Evolutionary conservation across 2,797 vertebrate species (phyloP).

Genomic region (Delichon dasypus): DNA sequence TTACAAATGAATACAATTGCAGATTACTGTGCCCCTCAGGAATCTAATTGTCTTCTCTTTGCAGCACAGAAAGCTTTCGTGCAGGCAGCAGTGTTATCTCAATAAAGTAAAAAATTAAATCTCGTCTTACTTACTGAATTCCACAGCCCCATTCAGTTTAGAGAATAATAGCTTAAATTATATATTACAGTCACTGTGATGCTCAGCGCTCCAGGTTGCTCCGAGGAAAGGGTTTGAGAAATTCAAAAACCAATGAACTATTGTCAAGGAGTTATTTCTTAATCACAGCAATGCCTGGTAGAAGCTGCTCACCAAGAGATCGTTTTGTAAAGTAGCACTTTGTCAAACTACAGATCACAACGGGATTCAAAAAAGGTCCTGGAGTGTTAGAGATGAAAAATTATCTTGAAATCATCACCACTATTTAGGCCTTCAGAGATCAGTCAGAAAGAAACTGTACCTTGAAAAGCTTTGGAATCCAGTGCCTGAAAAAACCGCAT

Average conservation of each 20-base stretch:
- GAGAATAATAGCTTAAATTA: neutral
- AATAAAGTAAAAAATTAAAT: neutral
- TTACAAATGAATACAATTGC: neutral
- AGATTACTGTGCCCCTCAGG: neutral
- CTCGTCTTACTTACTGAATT: neutral
- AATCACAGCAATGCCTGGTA: neutral
- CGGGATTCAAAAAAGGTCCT: neutral
- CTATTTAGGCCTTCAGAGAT: neutral
- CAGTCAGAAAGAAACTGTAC: neutral
- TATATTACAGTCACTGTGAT: neutral
- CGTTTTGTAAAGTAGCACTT: neutral
- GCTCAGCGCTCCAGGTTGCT: neutral
- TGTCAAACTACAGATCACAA: neutral
- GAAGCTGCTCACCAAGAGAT: neutral
- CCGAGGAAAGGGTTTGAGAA: neutral
- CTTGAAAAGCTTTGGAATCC: neutral
- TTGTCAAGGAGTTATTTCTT: neutral
- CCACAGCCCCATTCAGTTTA: neutral
- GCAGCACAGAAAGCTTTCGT: neutral
- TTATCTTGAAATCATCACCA: neutral
- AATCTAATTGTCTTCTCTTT: neutral
- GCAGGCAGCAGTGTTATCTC: neutral
- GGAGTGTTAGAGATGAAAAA: neutral
- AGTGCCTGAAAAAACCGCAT: neutral
- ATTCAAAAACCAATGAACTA: neutral